phyloP scores from a whole-genome alignment of 2,888 invertebrate species.

The Sepioteuthis lessoniana region DNA sequence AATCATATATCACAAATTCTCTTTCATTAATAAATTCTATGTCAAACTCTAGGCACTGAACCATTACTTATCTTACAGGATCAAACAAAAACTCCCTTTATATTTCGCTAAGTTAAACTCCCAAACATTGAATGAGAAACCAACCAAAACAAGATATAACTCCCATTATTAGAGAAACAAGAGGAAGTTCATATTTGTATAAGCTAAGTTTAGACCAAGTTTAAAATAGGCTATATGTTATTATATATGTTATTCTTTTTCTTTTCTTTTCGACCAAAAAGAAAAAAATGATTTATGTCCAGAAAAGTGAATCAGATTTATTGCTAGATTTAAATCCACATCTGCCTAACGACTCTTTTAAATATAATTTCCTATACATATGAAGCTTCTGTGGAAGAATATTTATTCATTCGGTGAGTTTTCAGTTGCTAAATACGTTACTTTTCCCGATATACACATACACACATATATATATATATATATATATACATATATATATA shows the following conservation, averaged over 20 bases:
- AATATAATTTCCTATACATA: too few species aligned
- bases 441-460: too few species aligned
- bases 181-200: neutral
- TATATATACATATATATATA: too few species aligned
- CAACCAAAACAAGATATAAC: neutral
- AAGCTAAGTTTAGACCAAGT: neutral
- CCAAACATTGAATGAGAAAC: neutral
- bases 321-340: too few species aligned
- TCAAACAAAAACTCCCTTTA: neutral
- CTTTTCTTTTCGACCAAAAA: neutral
- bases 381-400: too few species aligned
- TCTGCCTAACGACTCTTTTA: too few species aligned
- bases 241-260: neutral
- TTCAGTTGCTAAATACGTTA: too few species aligned
- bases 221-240: neutral
- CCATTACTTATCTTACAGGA: neutral
- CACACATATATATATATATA: too few species aligned
- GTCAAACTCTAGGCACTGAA: too few species aligned
- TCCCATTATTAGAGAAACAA: neutral
- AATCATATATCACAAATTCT: neutral
- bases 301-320: too few species aligned
- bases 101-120: neutral
- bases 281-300: too few species aligned
- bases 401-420: too few species aligned
- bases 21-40: neutral